Evolutionary conservation across 2,888 invertebrate genomes (phyloP), one percentile per base, ranked within the genome.

Genomic region (Ernsta delagoae): DNA sequence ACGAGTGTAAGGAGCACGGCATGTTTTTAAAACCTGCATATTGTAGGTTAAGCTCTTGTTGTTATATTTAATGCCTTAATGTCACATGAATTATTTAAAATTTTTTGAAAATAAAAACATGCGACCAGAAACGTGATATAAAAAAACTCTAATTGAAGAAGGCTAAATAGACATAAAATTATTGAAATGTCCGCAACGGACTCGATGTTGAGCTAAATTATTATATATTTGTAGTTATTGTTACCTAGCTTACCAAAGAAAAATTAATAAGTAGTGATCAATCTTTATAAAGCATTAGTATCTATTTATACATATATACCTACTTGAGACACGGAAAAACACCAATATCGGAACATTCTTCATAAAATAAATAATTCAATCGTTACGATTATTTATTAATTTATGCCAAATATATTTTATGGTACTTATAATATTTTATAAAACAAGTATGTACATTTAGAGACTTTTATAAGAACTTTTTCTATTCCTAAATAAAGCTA

Each of bases 21-120:
- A 85, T 86, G 81, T 85, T 82, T 82, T 82, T 78, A 81, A 77
- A 86, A 84, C 88, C 89, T 92, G 89, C 90, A 90, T 90, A 91
- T 90, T 90, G 89, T 89, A 90, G 90, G 88, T 86, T 76, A 71
- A 71, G 70, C 68, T 73, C 72, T 74, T 75, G 72, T 73, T 75
- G 71, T 74, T 75, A 70, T 72, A 59, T 69, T 71, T 59, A 71
- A 70, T 54, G 67, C 62, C 67, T 63, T 69, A 63, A 57, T 62
- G 59, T 62, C 68, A 63, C 59, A 50, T 63, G 68, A 50, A 69
- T 34, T 60, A 59, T 64, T 66, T 70, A 45, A 48, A 39, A 9
- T 53, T 54, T 57, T 59, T 68, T 57, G 43, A 43, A 43, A 43
- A 43, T 63, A 9, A 41, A 63, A 69, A 69, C 62, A 69, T 69